These are phyloP conservation scores for Molothrus ater DNA, from an alignment of 2,797 vertebrate genomes.

Conservation along the genomic window DNA sequence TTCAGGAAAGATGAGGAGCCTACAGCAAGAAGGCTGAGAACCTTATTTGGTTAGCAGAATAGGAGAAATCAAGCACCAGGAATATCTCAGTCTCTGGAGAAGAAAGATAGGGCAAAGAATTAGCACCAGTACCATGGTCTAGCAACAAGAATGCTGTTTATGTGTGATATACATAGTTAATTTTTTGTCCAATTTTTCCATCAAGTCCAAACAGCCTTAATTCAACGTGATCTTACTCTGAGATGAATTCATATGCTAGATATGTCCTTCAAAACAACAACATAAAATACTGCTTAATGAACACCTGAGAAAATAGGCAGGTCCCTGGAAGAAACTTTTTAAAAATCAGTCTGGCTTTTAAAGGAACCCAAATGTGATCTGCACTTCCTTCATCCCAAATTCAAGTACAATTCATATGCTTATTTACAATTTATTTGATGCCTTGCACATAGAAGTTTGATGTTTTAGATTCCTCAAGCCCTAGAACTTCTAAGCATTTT, in stretches of 20 bases:
- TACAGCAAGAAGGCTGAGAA: background rate
- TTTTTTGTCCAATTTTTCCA: background rate
- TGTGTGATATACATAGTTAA: background rate
- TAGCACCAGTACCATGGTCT: background rate
- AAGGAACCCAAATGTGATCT: background rate
- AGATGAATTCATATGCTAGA: background rate
- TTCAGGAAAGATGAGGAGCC: background rate
- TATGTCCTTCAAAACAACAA: background rate
- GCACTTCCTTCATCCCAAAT: background rate
- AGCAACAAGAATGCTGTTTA: background rate
- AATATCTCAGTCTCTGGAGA: background rate
- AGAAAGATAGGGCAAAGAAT: background rate
- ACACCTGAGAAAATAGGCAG: background rate
- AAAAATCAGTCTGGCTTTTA: background rate
- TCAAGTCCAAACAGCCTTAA: background rate
- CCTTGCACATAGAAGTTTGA: background rate
- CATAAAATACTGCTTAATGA: background rate
- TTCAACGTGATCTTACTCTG: background rate
- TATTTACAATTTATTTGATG: background rate
- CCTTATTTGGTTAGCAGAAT: background rate
- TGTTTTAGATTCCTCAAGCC: background rate
- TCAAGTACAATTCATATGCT: background rate
- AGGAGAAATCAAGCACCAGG: background rate
- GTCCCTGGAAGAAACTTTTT: background rate
- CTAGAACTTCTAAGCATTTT: background rate